phyloP scores from a whole-genome alignment of 1,140 invertebrate species.

The Anadara kagoshimensis region DNA sequence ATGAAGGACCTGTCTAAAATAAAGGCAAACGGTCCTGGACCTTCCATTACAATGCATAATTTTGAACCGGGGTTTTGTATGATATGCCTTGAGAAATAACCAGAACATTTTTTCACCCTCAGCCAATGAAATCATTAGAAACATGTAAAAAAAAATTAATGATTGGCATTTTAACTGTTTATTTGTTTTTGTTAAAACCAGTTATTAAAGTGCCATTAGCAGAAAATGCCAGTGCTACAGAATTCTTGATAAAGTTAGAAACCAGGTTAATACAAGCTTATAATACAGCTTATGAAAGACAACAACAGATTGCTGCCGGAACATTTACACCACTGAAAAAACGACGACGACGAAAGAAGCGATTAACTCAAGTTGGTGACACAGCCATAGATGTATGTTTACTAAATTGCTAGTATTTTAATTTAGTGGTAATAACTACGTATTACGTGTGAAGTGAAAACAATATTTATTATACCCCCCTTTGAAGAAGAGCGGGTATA shows the following conservation, averaged over 20 bases:
- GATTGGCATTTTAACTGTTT: neutral
- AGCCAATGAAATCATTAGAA: neutral
- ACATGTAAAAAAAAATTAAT: slow-evolving; percentile 6
- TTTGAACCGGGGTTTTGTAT: no score
- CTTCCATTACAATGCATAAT: no score
- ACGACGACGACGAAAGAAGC: slow-evolving; percentile 3
- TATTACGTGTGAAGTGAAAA: neutral
- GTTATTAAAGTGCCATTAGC: slow-evolving; percentile 17
- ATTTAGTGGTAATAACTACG: no score
- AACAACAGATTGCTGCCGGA: slow-evolving; percentile 27
- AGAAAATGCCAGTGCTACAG: slow-evolving; percentile 12
- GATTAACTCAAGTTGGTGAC: neutral
- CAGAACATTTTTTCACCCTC: no score
- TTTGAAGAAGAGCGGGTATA: no score
- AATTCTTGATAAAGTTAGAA: slow-evolving; percentile 22
- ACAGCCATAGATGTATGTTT: slow-evolving; percentile 23
- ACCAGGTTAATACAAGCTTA: slow-evolving; percentile 10
- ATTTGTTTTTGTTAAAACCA: neutral
- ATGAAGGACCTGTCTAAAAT: no score
- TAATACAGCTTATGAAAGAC: slow-evolving; percentile 22
- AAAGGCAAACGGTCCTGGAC: no score
- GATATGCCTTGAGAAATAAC: no score
- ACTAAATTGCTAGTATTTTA: neutral
- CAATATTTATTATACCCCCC: neutral
- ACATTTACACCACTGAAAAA: slow-evolving; percentile 4